These are phyloP conservation scores for Notodonta dromedarius DNA, from an alignment of 2,888 invertebrate species.

Conservation along the genomic window DNA sequence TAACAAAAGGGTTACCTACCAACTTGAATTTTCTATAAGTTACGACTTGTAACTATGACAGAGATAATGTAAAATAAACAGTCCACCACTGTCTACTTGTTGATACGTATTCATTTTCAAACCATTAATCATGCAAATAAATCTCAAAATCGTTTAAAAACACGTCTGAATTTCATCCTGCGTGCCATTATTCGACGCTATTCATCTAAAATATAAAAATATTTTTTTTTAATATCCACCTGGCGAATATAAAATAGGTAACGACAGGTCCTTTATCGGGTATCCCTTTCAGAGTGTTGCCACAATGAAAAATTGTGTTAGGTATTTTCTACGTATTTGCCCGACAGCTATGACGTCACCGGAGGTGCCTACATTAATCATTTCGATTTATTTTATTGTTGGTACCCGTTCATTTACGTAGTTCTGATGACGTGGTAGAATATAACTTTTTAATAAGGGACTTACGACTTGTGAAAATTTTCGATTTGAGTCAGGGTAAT, in stretches of 20 bases:
- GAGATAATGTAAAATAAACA: no score
- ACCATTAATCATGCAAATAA: background rate
- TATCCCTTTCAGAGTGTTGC: conserved; percentile 10
- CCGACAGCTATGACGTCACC: background rate
- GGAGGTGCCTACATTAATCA: conserved; percentile 11
- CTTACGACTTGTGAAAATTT: no score
- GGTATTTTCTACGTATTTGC: background rate
- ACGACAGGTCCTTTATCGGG: conserved; percentile 10
- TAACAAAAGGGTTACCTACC: no score
- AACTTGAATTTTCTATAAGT: no score
- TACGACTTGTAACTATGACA: no score
- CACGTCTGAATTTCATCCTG: background rate
- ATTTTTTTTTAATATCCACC: background rate
- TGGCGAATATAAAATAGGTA: background rate
- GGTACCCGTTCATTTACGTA: no score
- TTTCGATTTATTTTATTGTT: conserved; percentile 3
- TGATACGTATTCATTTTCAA: no score
- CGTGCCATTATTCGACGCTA: background rate
- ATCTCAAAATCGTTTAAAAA: background rate
- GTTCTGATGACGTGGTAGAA: no score
- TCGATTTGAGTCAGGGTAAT: no score
- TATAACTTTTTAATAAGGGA: no score
- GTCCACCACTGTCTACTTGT: no score
- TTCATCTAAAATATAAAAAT: background rate
- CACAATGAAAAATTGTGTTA: conserved; percentile 11